Base-by-base conservation (phyloP, 2,888 invertebrate genomes). In the Subacronicta megacephala region DNA sequence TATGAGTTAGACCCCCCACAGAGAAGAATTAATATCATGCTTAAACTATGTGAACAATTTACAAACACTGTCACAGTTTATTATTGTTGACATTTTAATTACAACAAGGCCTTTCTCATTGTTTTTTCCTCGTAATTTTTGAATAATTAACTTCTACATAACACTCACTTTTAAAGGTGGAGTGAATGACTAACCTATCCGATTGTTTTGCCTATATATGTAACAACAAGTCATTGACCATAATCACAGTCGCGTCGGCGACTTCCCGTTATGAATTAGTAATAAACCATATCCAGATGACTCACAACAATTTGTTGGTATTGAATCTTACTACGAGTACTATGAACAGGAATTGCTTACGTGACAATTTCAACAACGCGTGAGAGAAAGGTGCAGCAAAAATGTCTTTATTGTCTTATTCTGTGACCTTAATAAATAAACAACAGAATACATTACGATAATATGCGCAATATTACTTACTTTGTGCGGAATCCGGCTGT, bases 401-500 rank as follows among this genome's bases (percentile, higher is more conserved):
- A 79, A 64, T 59, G 31, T 57, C 51, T 75, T 58, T 75, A 68
- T 73, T 76, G 65, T 68, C 55, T 62, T 72, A 61, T 66, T 68
- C 56, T 69, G 64, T 75, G 76, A 78, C 79, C 77, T 64, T 72
- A 76, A 63, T 73, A 56, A 60, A 72, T 52, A 69, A 72, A 72
- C 64, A 42, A 61, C 66, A 69, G 53, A 70, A 71, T 64, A 47
- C 59, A 61, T 67, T 69, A 79, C 72, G 61, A 72, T 36, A 71
- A 73, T 72, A 58, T 26, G 17, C 23, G 72, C 70, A 78, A 68
- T 73, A 75, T 67, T 78, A 94, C 95, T 95, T 90, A 97, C 97
- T 96, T 97, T 80, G 96, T 96, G 80, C 98, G 95, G 88, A 98
- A 98, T 83, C 98, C 98, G 75, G 98, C 97, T 61, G 98, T 98